Evolutionary conservation across 2,888 invertebrate species (phyloP), one percentile per base, ranked within the genome.

Genomic region (Drosophila suboccidentalis): DNA sequence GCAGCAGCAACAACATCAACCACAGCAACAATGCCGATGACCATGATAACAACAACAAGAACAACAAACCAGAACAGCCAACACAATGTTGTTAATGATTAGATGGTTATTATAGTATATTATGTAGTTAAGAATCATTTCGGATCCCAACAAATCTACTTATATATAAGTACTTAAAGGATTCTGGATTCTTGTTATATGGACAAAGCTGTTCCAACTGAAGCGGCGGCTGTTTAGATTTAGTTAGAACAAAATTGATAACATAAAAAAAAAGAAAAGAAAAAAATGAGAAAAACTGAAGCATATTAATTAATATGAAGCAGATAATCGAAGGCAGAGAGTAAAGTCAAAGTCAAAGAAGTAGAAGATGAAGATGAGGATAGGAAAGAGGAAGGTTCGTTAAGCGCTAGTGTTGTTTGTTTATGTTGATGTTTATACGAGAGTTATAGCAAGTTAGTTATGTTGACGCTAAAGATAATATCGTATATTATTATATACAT

Each of bases 391-490:
- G 51, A 69, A 78, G n/a, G 82, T 84, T 81, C 76, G 82, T 82
- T 84, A 81, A 78, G 71, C 83, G 88, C 75, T 82, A 88, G 70
- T 71, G 87, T 84, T 84, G 83, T 86, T 84, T 88, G 89, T 84
- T 84, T 84, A 86, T 88, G 83, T 88, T 84, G 83, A 84, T 82
- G 89, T 84, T 84, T 78, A 59, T 80, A 88, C 68, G 87, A 82
- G 86, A 86, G 86, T 88, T 82, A 88, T 82, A 84, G 82, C 70
- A 66, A 84, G 82, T 67, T 85, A 87, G 83, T 87, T 87, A 82
- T 87, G 77, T 87, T 87, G 88, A 83, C 71, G 86, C 86, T 80
- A 85, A 82, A 82, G 69, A 69, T 78, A 79, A 62, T 63, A 61
- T 53, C 61, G 64, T 57, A 80, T 71, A 67, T 68, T 63, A 51